These are phyloP conservation scores for Hippopotamus amphibius DNA, from an alignment of 2,113 vertebrate species.

Conservation along the genomic window DNA sequence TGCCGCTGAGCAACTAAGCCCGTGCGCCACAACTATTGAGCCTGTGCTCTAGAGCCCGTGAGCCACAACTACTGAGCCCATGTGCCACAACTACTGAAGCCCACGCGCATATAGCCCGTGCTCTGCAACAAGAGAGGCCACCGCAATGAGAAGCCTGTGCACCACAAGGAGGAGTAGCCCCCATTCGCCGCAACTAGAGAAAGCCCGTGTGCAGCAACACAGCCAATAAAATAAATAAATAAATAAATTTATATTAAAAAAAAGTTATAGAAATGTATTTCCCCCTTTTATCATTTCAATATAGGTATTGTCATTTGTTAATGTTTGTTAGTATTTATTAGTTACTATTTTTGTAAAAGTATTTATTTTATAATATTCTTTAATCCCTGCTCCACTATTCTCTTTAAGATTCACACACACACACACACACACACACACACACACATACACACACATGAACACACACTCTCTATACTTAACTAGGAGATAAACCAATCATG, in stretches of 20 bases:
- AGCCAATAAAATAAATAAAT: no score
- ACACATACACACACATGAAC: background rate
- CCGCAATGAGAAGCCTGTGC: no score
- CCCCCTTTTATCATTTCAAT: background rate
- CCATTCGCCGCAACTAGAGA: no score
- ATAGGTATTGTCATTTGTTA: background rate
- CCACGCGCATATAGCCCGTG: no score
- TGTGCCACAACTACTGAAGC: no score
- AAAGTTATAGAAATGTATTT: background rate
- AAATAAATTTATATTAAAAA: background rate
- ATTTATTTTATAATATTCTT: conserved; percentile 33
- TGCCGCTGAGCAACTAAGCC: no score
- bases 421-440: background rate
- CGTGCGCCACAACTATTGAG: no score
- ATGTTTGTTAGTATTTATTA: background rate
- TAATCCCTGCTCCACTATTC: background rate
- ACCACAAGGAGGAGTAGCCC: no score
- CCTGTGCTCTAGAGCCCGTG: no score
- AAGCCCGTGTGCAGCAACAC: no score
- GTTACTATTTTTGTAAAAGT: background rate
- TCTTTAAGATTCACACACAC: background rate
- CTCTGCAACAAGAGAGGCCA: no score
- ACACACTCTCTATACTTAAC: background rate
- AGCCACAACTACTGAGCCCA: no score
- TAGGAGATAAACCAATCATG: background rate